Conservation (phyloP, 2,797 vertebrate genomes). For the Austrolebias charrua region DNA sequence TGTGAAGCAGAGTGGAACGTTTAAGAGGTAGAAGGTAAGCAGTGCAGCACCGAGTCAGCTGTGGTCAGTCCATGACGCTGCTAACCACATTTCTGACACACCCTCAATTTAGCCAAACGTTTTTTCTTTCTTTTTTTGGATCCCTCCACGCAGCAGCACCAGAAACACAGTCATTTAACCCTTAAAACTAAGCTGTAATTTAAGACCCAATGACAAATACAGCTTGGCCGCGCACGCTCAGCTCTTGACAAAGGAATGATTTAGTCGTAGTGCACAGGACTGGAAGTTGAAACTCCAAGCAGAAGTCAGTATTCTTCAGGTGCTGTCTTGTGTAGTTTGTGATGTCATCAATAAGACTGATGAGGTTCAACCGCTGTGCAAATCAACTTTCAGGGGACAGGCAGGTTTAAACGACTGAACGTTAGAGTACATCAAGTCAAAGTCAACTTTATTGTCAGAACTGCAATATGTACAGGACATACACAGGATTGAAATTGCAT, state of each 20-base stretch:
- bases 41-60: slow-evolving; percentile 30
- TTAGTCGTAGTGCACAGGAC: slow-evolving; percentile 12
- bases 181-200: slow-evolving; percentile 24
- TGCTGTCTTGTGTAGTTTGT: slow-evolving; percentile 13
- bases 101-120: slow-evolving; percentile 50
- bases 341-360: slow-evolving; percentile 44
- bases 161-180: slow-evolving; percentile 34
- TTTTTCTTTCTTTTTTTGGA: slow-evolving; percentile 11
- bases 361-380: slow-evolving; percentile 24
- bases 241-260: slow-evolving; percentile 10
- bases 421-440: too few species aligned
- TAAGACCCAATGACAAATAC: slow-evolving; percentile 36
- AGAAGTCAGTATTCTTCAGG: neutral
- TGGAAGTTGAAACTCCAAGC: slow-evolving; percentile 1
- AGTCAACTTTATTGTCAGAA: too few species aligned
- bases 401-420: slow-evolving; percentile 44
- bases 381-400: slow-evolving; percentile 34
- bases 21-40: slow-evolving; percentile 38
- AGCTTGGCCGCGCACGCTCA: slow-evolving; percentile 17
- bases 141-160: slow-evolving; percentile 40
- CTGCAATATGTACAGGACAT: too few species aligned
- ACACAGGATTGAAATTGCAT: too few species aligned
- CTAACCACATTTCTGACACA: slow-evolving; percentile 72
- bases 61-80: slow-evolving; percentile 49
- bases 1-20: slow-evolving; percentile 55